Base-by-base conservation (phyloP, 2,888 invertebrate genomes). In the Drosophila mulleri region DNA sequence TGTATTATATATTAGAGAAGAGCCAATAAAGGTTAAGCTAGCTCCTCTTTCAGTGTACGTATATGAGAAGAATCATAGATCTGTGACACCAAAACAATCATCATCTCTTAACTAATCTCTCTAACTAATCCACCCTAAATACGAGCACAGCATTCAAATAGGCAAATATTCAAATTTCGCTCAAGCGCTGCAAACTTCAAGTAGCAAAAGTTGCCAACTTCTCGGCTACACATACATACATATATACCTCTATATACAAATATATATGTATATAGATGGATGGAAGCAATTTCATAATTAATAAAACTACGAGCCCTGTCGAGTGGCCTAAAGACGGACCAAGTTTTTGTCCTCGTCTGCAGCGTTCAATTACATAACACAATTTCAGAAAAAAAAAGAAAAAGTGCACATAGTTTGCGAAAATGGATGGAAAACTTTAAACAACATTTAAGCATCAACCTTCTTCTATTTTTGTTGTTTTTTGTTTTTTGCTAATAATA, bases 221-320 rank as follows among this genome's bases (percentile, higher is more conserved):
- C 44, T 62, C 14, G 11, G 11, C 18, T n/a, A 20, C 14, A 56
- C 26, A 44, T 20, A 44, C 20, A 32, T 39, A 44, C 6, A 32
- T 32, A 47, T 47, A 26, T 47, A 41, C 29, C 20, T 23, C 20
- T 23, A 23, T 23, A 23, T 23, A 23, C 20, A 41, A 7, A 8
- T 52, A 20, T 12, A 41, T 39, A 39, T 16, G n/a, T n/a, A 41
- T 39, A 16, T 12, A 47, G 12, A 65, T 26, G 37, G 12, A 26
- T 45, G 47, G 32, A 67, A 63, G 58, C 53, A 32, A 53, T 64
- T 54, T 64, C 44, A 48, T 72, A 71, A 72, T 73, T 72, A 72
- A 62, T 62, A 75, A 59, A 56, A 45, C 47, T 61, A n/a, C 7
- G 11, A 58, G 23, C 20, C 14, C 20, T 39, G 47, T 35, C 16